Percentiles rank a stretch among this genome's conserved stretches.
Conservation (phyloP, 2,113 vertebrate genomes). For the Pristiophorus japonicus region DNA sequence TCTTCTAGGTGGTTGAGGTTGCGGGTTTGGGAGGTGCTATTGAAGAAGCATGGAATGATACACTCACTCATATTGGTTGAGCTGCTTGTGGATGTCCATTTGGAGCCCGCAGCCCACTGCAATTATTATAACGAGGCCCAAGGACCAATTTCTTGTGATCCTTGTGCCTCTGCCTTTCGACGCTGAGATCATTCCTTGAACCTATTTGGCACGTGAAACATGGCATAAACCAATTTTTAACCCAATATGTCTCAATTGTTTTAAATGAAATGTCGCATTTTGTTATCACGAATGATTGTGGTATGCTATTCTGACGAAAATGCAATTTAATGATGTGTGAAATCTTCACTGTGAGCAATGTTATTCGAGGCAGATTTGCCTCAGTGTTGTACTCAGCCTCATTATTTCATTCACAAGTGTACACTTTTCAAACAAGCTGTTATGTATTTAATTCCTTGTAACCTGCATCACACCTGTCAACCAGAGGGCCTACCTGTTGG, state of each 20-base stretch:
- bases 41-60: neutral
- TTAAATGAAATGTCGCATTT: neutral
- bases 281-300: neutral
- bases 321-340: neutral
- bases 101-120: neutral
- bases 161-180: neutral
- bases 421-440: slow-evolving; percentile 24
- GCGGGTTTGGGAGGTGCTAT: neutral
- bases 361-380: neutral
- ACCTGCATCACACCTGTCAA: no score
- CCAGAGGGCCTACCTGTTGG: no score
- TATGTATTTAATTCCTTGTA: no score
- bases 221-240: neutral
- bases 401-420: neutral
- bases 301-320: neutral
- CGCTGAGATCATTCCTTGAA: neutral
- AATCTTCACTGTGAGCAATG: neutral
- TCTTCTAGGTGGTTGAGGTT: neutral
- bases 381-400: neutral
- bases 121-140: neutral
- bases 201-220: neutral
- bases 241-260: slow-evolving; percentile 4
- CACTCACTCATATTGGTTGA: neutral
- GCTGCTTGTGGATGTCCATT: neutral
- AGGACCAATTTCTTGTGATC: neutral